phyloP scores from a whole-genome alignment of 2,113 vertebrate genomes.

The Prietella phreatophila region DNA sequence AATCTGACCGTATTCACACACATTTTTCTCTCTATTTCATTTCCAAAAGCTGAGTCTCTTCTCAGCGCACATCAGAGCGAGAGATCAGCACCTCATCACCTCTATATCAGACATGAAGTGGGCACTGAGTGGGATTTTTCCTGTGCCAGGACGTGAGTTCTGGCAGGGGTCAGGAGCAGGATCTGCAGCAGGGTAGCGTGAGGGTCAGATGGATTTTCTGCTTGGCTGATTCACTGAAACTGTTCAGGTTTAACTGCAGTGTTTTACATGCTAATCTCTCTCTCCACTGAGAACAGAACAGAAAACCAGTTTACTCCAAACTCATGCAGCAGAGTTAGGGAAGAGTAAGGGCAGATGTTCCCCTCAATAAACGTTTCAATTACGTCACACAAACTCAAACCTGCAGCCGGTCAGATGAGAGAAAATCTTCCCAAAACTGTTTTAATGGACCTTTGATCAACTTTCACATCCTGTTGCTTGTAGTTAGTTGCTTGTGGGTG shows the following conservation, averaged over 20 bases:
- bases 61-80: neutral
- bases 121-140: neutral
- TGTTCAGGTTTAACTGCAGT: neutral
- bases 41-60: neutral
- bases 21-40: constrained; percentile 1
- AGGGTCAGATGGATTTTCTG: neutral
- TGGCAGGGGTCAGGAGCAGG: neutral
- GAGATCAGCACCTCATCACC: neutral
- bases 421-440: neutral
- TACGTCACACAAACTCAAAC: neutral
- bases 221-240: neutral
- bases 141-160: neutral
- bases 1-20: neutral
- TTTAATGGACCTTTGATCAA: neutral
- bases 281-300: neutral
- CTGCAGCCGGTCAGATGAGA: neutral
- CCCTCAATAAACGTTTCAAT: neutral
- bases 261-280: neutral
- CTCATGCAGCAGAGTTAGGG: neutral
- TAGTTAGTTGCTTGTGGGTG: neutral
- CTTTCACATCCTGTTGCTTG: neutral
- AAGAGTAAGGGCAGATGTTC: neutral
- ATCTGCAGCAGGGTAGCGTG: neutral
- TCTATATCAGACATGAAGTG: neutral
- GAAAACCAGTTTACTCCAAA: neutral